Percentiles rank a stretch among this genome's conserved stretches.
Evolutionary conservation across 2,888 invertebrate species (phyloP).

Genomic region (Polydrusus pterygomalis): DNA sequence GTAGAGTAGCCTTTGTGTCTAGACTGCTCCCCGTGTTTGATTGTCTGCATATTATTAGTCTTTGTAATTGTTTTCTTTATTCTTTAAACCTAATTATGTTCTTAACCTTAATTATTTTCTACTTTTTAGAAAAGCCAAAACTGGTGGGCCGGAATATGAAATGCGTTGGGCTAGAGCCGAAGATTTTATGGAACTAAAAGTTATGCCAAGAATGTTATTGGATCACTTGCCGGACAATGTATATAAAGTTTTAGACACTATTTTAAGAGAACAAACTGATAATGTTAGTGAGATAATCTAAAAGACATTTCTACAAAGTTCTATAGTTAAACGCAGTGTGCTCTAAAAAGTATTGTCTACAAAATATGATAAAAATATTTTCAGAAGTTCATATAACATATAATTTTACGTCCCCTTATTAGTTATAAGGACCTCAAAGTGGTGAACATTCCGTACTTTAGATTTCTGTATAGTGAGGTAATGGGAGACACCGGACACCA

Average conservation of each 20-base stretch:
- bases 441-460: too few species aligned
- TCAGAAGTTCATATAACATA: too few species aligned
- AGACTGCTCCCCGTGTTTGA: too few species aligned
- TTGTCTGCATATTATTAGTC: too few species aligned
- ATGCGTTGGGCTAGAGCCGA: conserved; percentile 88
- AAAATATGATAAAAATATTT: too few species aligned
- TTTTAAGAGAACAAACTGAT: conserved; percentile 74
- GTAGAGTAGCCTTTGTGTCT: too few species aligned
- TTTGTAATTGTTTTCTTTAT: too few species aligned
- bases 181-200: conserved; percentile 86
- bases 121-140: conserved; percentile 76
- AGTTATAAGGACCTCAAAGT: too few species aligned
- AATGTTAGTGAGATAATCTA: conserved; percentile 67
- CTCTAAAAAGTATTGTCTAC: too few species aligned
- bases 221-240: conserved; percentile 92
- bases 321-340: background rate
- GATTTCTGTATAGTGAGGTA: too few species aligned
- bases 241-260: conserved; percentile 79
- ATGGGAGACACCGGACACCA: too few species aligned
- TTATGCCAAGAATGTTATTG: conserved; percentile 89
- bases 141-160: conserved; percentile 80
- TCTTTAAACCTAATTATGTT: background rate
- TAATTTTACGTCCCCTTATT: too few species aligned
- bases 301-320: conserved; percentile 17
- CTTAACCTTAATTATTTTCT: conserved; percentile 5